These are phyloP conservation scores for Berghia stephanieae DNA, from an alignment of 1,140 invertebrate species.

Conservation along the genomic window DNA sequence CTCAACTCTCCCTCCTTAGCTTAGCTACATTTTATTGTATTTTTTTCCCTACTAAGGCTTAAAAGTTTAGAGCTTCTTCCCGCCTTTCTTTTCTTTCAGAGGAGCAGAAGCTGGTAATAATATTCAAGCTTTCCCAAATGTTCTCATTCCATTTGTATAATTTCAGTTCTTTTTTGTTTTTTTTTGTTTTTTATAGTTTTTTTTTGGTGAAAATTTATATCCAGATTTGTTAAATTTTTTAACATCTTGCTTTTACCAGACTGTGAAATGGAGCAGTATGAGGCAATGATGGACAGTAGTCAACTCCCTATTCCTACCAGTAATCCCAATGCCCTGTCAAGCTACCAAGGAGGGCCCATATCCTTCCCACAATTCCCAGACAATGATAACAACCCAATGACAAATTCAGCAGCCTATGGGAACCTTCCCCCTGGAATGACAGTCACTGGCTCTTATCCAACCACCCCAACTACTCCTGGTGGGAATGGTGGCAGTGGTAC, in stretches of 20 bases:
- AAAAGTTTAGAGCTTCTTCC: too few species aligned
- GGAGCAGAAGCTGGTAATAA: too few species aligned
- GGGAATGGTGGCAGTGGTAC: too few species aligned
- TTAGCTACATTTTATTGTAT: neutral
- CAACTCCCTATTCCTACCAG: conserved; percentile 5
- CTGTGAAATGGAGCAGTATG: conserved; percentile 20
- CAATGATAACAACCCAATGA: neutral
- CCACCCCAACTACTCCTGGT: neutral
- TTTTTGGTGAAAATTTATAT: too few species aligned
- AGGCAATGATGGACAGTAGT: conserved; percentile 14
- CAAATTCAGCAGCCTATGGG: too few species aligned
- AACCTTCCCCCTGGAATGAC: too few species aligned
- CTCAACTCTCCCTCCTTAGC: neutral
- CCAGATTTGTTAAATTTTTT: neutral
- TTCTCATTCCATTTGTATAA: too few species aligned
- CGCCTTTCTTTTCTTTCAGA: too few species aligned
- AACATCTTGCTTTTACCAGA: neutral
- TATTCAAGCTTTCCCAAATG: too few species aligned
- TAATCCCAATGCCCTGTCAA: neutral
- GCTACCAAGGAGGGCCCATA: conserved; percentile 5
- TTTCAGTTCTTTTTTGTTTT: too few species aligned
- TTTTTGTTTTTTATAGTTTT: too few species aligned
- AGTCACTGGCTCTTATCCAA: conserved; percentile 18
- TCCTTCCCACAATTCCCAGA: conserved; percentile 26
- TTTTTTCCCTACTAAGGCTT: too few species aligned